A percentile compares a stretch with the other conserved stretches of the same genome.
Conservation (phyloP, 2,797 vertebrate species). For the Epinephelus coioides region DNA sequence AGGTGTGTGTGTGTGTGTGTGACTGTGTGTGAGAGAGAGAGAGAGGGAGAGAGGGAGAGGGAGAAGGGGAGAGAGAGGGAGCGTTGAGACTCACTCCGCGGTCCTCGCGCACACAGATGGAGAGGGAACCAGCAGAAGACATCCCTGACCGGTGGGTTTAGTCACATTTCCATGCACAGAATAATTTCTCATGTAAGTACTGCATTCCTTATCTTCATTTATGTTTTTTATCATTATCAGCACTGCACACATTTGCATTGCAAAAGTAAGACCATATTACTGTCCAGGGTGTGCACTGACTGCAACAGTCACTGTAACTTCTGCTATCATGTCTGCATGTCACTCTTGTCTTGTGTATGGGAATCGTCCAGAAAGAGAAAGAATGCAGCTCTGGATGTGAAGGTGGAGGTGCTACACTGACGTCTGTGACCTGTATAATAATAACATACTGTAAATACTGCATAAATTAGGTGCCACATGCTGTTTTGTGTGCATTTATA, state of each 20-base stretch:
- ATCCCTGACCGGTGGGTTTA: slow-evolving; percentile 2
- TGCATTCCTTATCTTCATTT: not conserved
- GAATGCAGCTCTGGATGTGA: not conserved
- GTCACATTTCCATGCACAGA: slow-evolving; percentile 35
- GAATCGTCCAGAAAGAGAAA: not conserved
- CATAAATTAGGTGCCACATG: not conserved
- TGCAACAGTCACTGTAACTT: slow-evolving; percentile 19
- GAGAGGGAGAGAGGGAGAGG: slow-evolving; percentile 1
- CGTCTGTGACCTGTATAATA: not conserved
- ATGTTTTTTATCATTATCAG: slow-evolving; percentile 4
- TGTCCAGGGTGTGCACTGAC: not conserved
- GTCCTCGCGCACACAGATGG: slow-evolving; percentile 49
- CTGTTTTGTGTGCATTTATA: slow-evolving; percentile 1
- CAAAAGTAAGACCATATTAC: not conserved
- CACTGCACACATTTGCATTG: not conserved
- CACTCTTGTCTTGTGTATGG: slow-evolving; percentile 3
- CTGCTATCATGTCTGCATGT: slow-evolving; percentile 1
- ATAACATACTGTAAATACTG: not conserved
- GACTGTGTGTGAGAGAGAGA: slow-evolving; percentile 11
- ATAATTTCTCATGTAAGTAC: slow-evolving; percentile 60
- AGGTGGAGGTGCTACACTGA: not conserved
- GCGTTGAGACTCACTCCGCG: not conserved
- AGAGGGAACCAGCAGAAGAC: slow-evolving; percentile 40
- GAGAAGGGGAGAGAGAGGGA: slow-evolving; percentile 11
- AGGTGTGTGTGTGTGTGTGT: slow-evolving; percentile 31